phyloP scores from a whole-genome alignment of 2,888 invertebrate genomes.

The Nesidiocoris tenuis region DNA sequence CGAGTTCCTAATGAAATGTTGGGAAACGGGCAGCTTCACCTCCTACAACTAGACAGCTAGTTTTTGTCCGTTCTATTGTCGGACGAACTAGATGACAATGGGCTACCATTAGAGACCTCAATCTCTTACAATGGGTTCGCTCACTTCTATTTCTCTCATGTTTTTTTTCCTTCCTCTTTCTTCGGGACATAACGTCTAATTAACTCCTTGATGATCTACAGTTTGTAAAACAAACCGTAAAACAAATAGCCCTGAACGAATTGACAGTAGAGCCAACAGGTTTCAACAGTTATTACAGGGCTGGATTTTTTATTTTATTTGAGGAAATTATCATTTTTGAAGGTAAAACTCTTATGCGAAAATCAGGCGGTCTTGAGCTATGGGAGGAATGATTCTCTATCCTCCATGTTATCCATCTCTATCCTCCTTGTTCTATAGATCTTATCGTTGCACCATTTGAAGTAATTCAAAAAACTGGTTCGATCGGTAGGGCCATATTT shows the following conservation, averaged over 20 bases:
- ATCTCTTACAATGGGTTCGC: conserved; percentile 12
- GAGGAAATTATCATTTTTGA: no score
- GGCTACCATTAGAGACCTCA: conserved; percentile 29
- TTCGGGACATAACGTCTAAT: conserved; percentile 22
- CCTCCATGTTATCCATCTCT: no score
- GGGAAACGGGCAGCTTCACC: conserved; percentile 12
- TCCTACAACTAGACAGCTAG: conserved; percentile 15
- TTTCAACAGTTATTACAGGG: no score
- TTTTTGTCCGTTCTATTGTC: conserved; percentile 34
- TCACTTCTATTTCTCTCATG: conserved; percentile 3
- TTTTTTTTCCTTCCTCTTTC: neutral
- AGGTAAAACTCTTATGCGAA: no score
- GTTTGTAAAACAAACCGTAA: conserved; percentile 21
- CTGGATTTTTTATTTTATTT: no score
- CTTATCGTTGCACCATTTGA: no score
- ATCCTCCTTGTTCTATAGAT: no score
- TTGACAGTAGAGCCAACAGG: no score
- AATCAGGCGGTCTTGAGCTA: no score
- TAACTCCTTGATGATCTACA: conserved; percentile 24
- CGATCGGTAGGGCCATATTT: no score
- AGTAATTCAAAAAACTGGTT: no score
- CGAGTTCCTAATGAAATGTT: conserved; percentile 32
- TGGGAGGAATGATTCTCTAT: no score
- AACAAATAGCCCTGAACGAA: neutral
- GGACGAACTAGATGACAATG: conserved; percentile 37